These are phyloP conservation scores for Cartodere bifasciata DNA, from an alignment of 2,888 invertebrate genomes.

Conservation along the genomic window DNA sequence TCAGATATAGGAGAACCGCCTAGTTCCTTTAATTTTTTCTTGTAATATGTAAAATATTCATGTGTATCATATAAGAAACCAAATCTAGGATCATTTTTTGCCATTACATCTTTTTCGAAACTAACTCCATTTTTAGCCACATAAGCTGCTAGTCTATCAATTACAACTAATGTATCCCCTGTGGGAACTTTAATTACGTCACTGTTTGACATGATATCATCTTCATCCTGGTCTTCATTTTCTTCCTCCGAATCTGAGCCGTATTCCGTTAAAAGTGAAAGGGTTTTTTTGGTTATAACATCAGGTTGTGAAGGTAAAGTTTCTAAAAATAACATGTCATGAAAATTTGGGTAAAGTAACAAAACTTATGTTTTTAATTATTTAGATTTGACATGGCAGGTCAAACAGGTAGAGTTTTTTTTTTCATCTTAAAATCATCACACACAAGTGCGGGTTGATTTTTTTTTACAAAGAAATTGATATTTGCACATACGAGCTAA, in stretches of 20 bases:
- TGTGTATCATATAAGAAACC: slow-evolving; percentile 70
- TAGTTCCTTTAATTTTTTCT: slow-evolving; percentile 45
- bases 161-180: slow-evolving; percentile 70
- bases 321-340: too few relatives aligned
- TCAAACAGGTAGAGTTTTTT: too few relatives aligned
- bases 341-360: too few relatives aligned
- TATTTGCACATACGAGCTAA: too few relatives aligned
- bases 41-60: slow-evolving; percentile 72
- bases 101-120: slow-evolving; percentile 78
- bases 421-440: too few relatives aligned
- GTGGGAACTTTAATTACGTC: slow-evolving; percentile 53
- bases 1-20: slow-evolving; percentile 27
- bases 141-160: slow-evolving; percentile 94
- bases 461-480: too few relatives aligned
- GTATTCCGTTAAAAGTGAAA: slow-evolving; percentile 27
- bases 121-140: slow-evolving; percentile 91
- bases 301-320: too few relatives aligned
- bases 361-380: too few relatives aligned
- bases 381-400: too few relatives aligned
- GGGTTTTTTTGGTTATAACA: slow-evolving; percentile 19
- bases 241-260: slow-evolving; percentile 27
- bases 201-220: slow-evolving; percentile 31
- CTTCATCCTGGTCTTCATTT: slow-evolving; percentile 13
- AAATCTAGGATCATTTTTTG: slow-evolving; percentile 76
- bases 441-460: too few relatives aligned